Evolutionary conservation across 2,113 vertebrate genomes (phyloP).

Genomic region (Nansenia antarctica): DNA sequence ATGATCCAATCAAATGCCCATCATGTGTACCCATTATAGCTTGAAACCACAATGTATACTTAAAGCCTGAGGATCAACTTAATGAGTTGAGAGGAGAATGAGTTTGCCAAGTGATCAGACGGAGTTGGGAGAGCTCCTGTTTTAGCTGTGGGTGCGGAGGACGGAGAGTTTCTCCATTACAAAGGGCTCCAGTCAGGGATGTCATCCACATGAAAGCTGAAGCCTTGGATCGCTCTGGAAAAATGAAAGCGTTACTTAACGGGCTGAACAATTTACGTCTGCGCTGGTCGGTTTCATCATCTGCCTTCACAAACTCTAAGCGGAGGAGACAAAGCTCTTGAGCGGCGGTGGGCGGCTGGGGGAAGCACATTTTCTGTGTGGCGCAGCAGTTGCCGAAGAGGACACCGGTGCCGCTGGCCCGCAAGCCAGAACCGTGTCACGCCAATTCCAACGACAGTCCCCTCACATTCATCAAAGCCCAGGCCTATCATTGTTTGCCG

Average conservation of each 20-base stretch:
- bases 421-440: conserved; percentile 49
- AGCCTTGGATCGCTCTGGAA: conserved; percentile 27
- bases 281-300: conserved; percentile 4
- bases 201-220: conserved; percentile 23
- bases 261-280: conserved; percentile 29
- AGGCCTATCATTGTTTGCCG: conserved; percentile 46
- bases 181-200: conserved; percentile 4
- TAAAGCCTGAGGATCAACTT: background rate
- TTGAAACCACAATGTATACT: background rate
- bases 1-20: conserved; percentile 22
- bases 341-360: conserved; percentile 29
- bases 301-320: conserved; percentile 31
- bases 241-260: conserved; percentile 46
- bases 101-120: background rate
- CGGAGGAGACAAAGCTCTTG: conserved; percentile 41
- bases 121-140: background rate
- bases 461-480: conserved; percentile 64
- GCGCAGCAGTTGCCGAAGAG: background rate
- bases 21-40: too few species aligned
- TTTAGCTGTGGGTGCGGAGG: background rate
- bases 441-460: conserved; percentile 52
- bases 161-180: conserved; percentile 2
- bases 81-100: conserved; percentile 2
- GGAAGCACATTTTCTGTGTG: conserved; percentile 3
- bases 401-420: conserved; percentile 10